Base-by-base conservation (phyloP, 2,113 vertebrate genomes). In the Corythoichthys haematopterus region DNA sequence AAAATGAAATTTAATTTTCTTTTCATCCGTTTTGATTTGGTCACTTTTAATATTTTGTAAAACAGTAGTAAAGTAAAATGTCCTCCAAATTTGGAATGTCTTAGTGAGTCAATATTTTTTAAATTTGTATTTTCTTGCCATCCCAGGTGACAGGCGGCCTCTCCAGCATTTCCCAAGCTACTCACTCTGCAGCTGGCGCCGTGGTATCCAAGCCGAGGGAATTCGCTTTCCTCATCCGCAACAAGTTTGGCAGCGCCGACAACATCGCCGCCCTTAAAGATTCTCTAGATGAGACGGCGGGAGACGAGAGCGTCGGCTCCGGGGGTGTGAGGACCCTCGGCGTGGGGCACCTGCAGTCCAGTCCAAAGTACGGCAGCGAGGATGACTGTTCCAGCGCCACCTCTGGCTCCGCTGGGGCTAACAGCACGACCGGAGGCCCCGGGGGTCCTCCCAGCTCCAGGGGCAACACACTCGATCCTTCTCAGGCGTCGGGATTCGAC, bases 381-480 rank as follows among this genome's bases (percentile, higher is more conserved):
- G 97, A 99, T n/a, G 97, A 99, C 66, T 98, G 96, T 80, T 99
- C 97, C 20, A 98, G 96, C 47, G 97, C 94, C 60, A 98, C 97
- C 0, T 99, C 97, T 0, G 97, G 96, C 69, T 98, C 96, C 0
- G 95, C 94, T 56, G 96, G 95, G 61, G 96, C 92, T 75, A 98
- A 98, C 85, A 98, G 97, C 84, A 93, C 91, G 35, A 92, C 94
- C 0, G 96, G 96, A 68, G 94, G 90, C 43, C 92, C 94, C 36
- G 94, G 95, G 78, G 91, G 89, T 0, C 95, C 95, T 2, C 94
- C 94, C 0, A 94, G 95, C 90, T 97, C 95, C 80, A 95, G 89
- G 87, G 94, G 94, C 72, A 97, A 96, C 77, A 95, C 95, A 7
- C 89, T 97, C 65, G 96, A 98, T 38, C 84, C 81, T 58, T 91